Evolutionary conservation across 1,140 invertebrate species (phyloP), one percentile per base, ranked within the genome.

Genomic region (Helicoverpa zea): DNA sequence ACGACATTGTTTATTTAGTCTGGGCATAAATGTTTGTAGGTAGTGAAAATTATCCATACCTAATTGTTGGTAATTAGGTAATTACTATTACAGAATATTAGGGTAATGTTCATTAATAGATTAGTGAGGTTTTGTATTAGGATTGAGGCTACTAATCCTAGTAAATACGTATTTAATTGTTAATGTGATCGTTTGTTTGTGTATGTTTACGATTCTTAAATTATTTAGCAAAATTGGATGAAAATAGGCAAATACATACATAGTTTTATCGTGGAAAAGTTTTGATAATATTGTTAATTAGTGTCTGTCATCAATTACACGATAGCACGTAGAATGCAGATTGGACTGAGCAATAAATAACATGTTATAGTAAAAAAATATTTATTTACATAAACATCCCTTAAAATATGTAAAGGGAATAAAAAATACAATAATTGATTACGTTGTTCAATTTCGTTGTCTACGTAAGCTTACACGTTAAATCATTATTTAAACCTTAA

Each of bases 311-410:
- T 23, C 23, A 23, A 23, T 23, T 23, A 23, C 23, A 23, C 23
- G 23, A 23, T 23, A 23, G 23, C 23, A 23, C 2, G 23, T 23
- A 23, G 23, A 23, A 23, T 23, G 52, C 10, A 5, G 12, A 13
- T 3, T 29, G 13, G 11, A 13, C 23, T 3, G 0, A 29, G 10
- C 2, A 59, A 59, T 56, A 59, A 68, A 47, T 47, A 18, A 51
- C n/a, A 9, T 68, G 1, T 51, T 64, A 64, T 2, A 58, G 72
- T 74, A 77, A 77, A 77, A 77, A 64, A 77, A 64, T 51, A 52
- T 75, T 29, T 77, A 77, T 77, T 77, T 77, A 77, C 75, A 77
- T 35, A 64, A 77, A 76, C 14, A 7, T 76, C 75, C 75, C 75
- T 54, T 49, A 52, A 35, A 64, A 77, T 77, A 76, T 23, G 23